These are phyloP conservation scores for Xenopus tropicalis DNA, from an alignment of 2,113 vertebrate species.

Conservation along the genomic window UCB_Xtro_10.0 CM004447.2:122846001-122846500, in stretches of 20 bases:
- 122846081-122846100: conserved; percentile 10
- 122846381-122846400: too few species aligned
- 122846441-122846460: too few species aligned
- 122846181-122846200: conserved; percentile 9
- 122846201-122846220: conserved; percentile 21
- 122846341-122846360: conserved; percentile 25
- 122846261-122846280: conserved; percentile 42
- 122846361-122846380: conserved; percentile 1
- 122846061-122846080: background rate
- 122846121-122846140: conserved; percentile 43
- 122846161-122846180: conserved; percentile 34
- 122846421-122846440: too few species aligned
- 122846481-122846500: too few species aligned
- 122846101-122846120: conserved; percentile 33
- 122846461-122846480: too few species aligned
- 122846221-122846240: conserved; percentile 25
- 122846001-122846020: background rate
- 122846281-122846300: conserved; percentile 37
- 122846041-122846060: background rate
- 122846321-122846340: conserved; percentile 37
- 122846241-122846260: conserved; percentile 43
- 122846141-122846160: conserved; percentile 29
- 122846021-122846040: background rate
- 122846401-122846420: too few species aligned
- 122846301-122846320: conserved; percentile 29